Evolutionary conservation across 1,140 invertebrate genomes (phyloP), one percentile per base, ranked within the genome.

Genomic region (Calliphora vicina): DNA sequence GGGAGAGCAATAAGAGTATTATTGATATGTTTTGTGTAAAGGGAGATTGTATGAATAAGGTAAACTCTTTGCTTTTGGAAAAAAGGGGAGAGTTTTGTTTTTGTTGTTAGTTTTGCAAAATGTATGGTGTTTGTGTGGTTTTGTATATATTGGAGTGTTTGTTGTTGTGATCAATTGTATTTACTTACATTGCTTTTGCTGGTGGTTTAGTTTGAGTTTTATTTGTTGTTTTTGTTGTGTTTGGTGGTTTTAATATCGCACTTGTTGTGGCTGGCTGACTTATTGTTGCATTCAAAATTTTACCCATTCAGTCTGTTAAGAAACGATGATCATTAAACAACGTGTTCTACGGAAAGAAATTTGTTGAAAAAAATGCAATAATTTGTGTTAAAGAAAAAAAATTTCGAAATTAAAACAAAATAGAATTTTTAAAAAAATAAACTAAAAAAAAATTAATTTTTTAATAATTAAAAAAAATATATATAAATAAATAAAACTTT

Each of bases 261-360:
- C 74, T 78, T 78, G 74, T 78, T 78, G 74, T 76, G 27, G 35
- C 35, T 35, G 35, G 35, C 35, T 43, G 73, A 29, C 73, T 67
- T 67, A 67, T 67, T 20, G 23, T 67, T 67, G 61, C 61, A 67
- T 20, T 67, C 23, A 43, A 23, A 78, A 42, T 29, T 29, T 20
- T 78, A 78, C 8, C 73, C 20, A 23, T 67, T 78, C 42, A 78
- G 74, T 78, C 35, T 78, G 74, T 78, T 78, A 45, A 78, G 74
- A 78, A 78, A 78, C 74, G 23, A 78, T 23, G 74, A 78, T 78
- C 74, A 43, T 29, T 78, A 12, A 78, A 78, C 74, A 78, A 78
- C 74, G 74, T 78, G 74, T 78, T 25, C 42, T 42, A 78, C 74
- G 74, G 74, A 78, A 78, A 25, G 20, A 25, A 43, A 45, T 15